Conservation (phyloP, 2,888 invertebrate genomes). For the Oscheius sp. region DNA sequence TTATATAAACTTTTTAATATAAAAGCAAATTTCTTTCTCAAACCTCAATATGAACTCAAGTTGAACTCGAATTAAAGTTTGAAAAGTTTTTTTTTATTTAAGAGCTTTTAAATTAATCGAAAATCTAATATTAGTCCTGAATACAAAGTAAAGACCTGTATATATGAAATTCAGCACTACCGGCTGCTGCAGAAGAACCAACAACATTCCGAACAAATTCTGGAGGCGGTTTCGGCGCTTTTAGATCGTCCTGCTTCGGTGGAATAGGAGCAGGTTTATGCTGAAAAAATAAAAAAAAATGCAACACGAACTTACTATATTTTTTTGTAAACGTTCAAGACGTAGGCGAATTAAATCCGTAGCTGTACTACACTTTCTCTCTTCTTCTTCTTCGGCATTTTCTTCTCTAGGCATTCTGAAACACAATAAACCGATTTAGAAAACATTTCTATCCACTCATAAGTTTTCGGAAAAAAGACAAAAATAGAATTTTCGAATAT, state of each 20-base stretch:
- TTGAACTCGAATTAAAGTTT: no score
- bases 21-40: no score
- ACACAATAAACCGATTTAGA: neutral
- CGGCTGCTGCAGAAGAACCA: slow-evolving; percentile 99
- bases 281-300: slow-evolving; percentile 73
- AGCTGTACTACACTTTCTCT: slow-evolving; percentile 60
- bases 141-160: slow-evolving; percentile 83
- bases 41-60: no score
- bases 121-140: no score
- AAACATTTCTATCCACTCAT: no score
- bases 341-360: slow-evolving; percentile 66
- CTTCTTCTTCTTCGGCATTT: slow-evolving; percentile 55
- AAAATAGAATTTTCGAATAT: no score
- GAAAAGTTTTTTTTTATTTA: no score
- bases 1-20: no score
- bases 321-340: slow-evolving; percentile 60
- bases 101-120: neutral
- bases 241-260: slow-evolving; percentile 80
- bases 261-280: slow-evolving; percentile 89
- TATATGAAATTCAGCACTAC: slow-evolving; percentile 99
- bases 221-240: slow-evolving; percentile 81
- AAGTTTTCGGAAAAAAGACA: no score
- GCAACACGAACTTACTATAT: slow-evolving; percentile 56
- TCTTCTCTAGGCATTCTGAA: slow-evolving; percentile 52
- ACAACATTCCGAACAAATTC: slow-evolving; percentile 98